Base-by-base conservation (phyloP, 2,797 vertebrate genomes). In the Erpetoichthys calabaricus region DNA sequence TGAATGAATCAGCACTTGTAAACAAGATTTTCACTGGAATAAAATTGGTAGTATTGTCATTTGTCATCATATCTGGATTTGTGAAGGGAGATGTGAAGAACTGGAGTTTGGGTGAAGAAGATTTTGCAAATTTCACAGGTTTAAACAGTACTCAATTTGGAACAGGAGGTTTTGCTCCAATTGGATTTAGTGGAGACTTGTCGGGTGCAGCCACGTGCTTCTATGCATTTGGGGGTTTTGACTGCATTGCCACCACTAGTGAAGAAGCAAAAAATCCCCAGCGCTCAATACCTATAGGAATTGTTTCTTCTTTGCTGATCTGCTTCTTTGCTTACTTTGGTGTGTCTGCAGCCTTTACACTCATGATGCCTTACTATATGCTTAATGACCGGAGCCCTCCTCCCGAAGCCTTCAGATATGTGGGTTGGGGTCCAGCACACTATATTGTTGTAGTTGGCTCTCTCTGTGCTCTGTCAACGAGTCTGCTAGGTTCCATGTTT, bases 191-290 rank as follows among this genome's bases (percentile, higher is more conserved):
- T 7, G 93, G 94, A 5, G 60, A 93, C 66, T 75, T 96, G 62
- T 82, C 87, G 0, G 95, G 94, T 0, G 89, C 95, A 1, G 95
- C 94, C 67, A 96, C 93, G 54, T 98, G 95, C 73, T 98, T 97
- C 82, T 98, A 98, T 0, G 95, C 95, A 63, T 98, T 98, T 0
- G 93, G 98, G 62, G 95, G 95, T 50, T 98, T 98, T 9, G 95
- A 98, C 73, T 97, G 95, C 79, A 98, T 98, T 8, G 94, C 95
- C 6, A 95, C 94, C 8, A 98, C 95, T 68, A 94, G 95, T 3
- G 95, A 98, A 69, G 95, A 98, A 74, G 95, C 93, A 1, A 89
- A 82, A 73, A 94, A 95, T 76, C 95, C 94, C 0, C 91, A 94
- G 80, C 88, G 86, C 0, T 91, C 92, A 2, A 97, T 98, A 44